Conservation (phyloP, 2,113 vertebrate genomes). For the Cettia cetti region DNA sequence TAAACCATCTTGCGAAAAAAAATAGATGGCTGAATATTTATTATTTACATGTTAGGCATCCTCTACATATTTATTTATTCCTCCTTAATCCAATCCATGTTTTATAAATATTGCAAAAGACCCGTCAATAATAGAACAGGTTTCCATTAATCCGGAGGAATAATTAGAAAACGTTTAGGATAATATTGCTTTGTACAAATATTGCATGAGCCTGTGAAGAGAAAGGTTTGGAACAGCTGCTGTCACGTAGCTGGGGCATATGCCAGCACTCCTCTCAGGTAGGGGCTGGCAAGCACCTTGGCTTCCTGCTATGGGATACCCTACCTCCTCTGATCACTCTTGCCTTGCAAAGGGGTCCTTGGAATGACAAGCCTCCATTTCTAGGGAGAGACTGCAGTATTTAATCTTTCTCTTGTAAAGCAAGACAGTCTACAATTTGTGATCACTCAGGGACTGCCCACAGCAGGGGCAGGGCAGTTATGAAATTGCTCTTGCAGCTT, state of each 20-base stretch:
- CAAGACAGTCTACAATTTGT: background rate
- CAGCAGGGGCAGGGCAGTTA: background rate
- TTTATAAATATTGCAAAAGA: slow-evolving; percentile 79
- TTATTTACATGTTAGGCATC: slow-evolving; percentile 71
- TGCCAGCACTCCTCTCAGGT: background rate
- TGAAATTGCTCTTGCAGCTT: background rate
- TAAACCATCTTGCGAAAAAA: slow-evolving; percentile 62
- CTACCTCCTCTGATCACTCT: background rate
- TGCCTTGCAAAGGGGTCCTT: background rate
- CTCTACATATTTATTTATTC: slow-evolving; percentile 78
- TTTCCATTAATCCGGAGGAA: slow-evolving; percentile 76
- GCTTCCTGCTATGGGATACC: background rate
- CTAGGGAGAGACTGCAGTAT: background rate
- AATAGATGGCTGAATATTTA: slow-evolving; percentile 72
- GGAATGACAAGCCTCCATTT: background rate
- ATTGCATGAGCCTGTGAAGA: slow-evolving; percentile 44
- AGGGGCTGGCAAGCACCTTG: background rate
- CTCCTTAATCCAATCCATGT: slow-evolving; percentile 70
- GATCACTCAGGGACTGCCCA: background rate
- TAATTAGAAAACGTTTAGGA: slow-evolving; percentile 78
- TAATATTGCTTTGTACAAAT: slow-evolving; percentile 74
- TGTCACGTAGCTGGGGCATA: background rate
- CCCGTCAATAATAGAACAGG: slow-evolving; percentile 76
- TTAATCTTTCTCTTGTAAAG: background rate
- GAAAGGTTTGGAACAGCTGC: background rate